Percentiles rank a stretch among this genome's conserved stretches.
These are phyloP conservation scores for Mythimna ferrago DNA, from an alignment of 2,888 invertebrate species.

Conservation along the genomic window DNA sequence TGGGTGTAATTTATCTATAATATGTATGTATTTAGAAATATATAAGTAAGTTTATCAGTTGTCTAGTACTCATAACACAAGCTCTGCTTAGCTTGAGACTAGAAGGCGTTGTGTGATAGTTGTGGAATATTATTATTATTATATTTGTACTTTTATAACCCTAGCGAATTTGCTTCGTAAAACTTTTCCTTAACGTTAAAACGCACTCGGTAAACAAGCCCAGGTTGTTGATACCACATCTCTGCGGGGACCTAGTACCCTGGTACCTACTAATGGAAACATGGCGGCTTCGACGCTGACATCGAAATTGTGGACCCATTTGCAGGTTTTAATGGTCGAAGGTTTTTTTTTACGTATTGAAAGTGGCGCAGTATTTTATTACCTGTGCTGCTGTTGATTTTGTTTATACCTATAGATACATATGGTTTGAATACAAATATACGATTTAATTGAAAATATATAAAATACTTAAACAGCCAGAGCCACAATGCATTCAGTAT, in stretches of 20 bases:
- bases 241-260: constrained; percentile 14
- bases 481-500: too few relatives aligned
- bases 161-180: background rate
- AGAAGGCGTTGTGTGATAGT: too few relatives aligned
- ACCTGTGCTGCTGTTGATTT: background rate
- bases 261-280: constrained; percentile 38
- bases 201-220: background rate
- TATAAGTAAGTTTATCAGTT: too few relatives aligned
- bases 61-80: too few relatives aligned
- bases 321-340: constrained; percentile 32
- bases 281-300: constrained; percentile 23
- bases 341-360: constrained; percentile 16
- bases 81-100: too few relatives aligned
- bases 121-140: too few relatives aligned
- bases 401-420: background rate
- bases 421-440: too few relatives aligned
- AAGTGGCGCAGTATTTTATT: constrained; percentile 26
- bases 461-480: too few relatives aligned
- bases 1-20: too few relatives aligned
- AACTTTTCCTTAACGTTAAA: background rate
- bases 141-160: background rate
- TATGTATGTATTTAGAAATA: too few relatives aligned
- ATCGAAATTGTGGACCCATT: constrained; percentile 40
- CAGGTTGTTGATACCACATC: constrained; percentile 17
- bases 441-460: too few relatives aligned